Percentiles rank a stretch among this genome's conserved stretches.
These are phyloP conservation scores for Euphydryas editha DNA, from an alignment of 2,888 invertebrate species.

Conservation along the genomic window DNA sequence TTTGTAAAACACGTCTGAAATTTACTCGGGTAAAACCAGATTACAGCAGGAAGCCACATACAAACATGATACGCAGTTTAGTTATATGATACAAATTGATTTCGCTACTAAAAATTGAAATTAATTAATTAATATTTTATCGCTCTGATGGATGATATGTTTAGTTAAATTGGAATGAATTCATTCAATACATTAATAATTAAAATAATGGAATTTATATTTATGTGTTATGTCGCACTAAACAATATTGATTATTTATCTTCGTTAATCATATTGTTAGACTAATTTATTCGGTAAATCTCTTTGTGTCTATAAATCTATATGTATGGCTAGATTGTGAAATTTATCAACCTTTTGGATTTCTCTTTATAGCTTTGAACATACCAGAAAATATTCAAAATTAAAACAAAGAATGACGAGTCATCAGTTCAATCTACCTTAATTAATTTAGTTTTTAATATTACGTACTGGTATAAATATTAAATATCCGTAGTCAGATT, in stretches of 20 bases:
- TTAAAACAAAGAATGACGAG: too few species aligned
- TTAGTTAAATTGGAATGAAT: conserved; percentile 8
- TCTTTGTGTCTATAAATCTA: neutral
- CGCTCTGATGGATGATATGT: neutral
- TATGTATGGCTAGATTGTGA: neutral
- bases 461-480: too few species aligned
- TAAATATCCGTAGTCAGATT: too few species aligned
- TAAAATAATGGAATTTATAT: neutral
- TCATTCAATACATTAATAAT: neutral
- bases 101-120: neutral
- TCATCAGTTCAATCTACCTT: too few species aligned
- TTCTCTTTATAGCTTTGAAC: too few species aligned
- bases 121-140: neutral
- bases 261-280: neutral
- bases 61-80: neutral
- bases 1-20: too few species aligned
- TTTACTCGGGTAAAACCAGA: too few species aligned
- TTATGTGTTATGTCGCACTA: neutral
- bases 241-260: neutral
- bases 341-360: too few species aligned
- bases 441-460: too few species aligned
- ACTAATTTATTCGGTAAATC: too few species aligned
- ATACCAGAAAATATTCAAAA: too few species aligned
- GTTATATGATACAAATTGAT: neutral
- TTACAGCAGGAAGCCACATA: neutral